phyloP scores from a whole-genome alignment of 2,888 invertebrate genomes.

The Marasmarcha lunaedactyla region DNA sequence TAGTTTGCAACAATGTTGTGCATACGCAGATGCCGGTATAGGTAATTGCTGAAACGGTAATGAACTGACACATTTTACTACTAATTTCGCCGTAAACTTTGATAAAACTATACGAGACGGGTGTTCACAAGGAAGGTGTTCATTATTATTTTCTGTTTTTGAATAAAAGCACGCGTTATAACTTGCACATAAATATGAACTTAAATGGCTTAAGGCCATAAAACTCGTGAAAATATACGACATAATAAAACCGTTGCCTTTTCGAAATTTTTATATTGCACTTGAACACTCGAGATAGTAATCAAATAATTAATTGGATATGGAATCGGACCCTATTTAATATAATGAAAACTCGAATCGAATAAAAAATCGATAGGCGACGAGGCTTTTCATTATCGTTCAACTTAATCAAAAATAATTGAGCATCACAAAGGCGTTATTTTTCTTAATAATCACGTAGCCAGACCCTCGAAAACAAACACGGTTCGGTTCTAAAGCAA shows the following conservation, averaged over 20 bases:
- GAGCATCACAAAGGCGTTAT: constrained; percentile 24
- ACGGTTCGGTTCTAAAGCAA: constrained; percentile 36
- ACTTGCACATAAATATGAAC: neutral
- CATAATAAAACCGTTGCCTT: neutral
- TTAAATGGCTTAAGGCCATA: neutral
- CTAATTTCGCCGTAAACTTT: neutral
- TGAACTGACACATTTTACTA: neutral
- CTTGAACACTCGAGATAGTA: neutral
- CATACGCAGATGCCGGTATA: too few species aligned
- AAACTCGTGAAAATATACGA: neutral
- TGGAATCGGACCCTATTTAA: neutral
- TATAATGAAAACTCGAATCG: neutral
- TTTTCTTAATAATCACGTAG: constrained; percentile 47
- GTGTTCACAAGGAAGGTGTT: neutral
- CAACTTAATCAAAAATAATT: constrained; percentile 13
- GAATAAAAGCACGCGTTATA: constrained; percentile 1
- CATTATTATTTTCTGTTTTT: neutral
- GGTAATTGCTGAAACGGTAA: neutral
- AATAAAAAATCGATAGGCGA: neutral
- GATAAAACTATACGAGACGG: neutral
- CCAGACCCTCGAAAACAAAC: constrained; percentile 61
- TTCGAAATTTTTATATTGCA: neutral
- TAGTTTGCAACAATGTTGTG: too few species aligned
- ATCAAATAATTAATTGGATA: neutral
- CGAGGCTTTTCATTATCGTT: constrained; percentile 1